A percentile compares a stretch with the other conserved stretches of the same genome.
These are phyloP conservation scores for Tryphoninae sp. DNA, from an alignment of 2,888 invertebrate genomes.

Conservation along the genomic window DNA sequence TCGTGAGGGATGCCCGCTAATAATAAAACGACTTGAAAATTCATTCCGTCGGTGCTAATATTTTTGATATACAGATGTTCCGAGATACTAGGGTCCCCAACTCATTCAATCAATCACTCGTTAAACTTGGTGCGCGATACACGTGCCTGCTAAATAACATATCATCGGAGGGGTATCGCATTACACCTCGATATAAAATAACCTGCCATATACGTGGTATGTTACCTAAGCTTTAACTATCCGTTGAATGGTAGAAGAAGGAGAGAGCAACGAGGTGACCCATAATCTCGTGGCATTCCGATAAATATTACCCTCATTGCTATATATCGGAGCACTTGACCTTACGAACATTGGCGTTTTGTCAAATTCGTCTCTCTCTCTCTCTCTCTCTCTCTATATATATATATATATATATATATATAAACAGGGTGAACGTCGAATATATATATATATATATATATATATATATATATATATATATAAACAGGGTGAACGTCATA, in stretches of 20 bases:
- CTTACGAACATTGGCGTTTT: too few relatives aligned
- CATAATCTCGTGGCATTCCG: conserved; percentile 1
- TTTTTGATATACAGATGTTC: neutral
- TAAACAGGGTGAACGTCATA: too few relatives aligned
- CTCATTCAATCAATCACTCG: conserved; percentile 67
- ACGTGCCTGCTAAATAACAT: conserved; percentile 72
- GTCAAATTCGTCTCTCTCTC: too few relatives aligned
- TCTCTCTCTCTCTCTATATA: too few relatives aligned
- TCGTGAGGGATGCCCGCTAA: neutral
- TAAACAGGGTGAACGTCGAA: too few relatives aligned
- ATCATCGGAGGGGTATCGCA: conserved; percentile 72
- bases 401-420: too few relatives aligned
- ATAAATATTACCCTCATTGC: too few relatives aligned
- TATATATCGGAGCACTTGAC: too few relatives aligned
- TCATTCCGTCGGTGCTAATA: neutral
- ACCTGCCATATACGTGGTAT: neutral
- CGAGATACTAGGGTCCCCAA: neutral
- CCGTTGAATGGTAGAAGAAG: conserved; percentile 9
- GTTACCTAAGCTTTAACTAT: conserved; percentile 4
- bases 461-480: too few relatives aligned
- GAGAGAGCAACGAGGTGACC: conserved; percentile 4
- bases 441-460: too few relatives aligned
- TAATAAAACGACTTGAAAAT: neutral
- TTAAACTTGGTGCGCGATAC: conserved; percentile 70
- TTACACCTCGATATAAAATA: conserved; percentile 68